Percentiles rank a stretch among this genome's conserved stretches.
These are phyloP conservation scores for Patiria miniata DNA, from an alignment of 35 echinoderm and acorn worm genomes.

Conservation along the genomic window DNA sequence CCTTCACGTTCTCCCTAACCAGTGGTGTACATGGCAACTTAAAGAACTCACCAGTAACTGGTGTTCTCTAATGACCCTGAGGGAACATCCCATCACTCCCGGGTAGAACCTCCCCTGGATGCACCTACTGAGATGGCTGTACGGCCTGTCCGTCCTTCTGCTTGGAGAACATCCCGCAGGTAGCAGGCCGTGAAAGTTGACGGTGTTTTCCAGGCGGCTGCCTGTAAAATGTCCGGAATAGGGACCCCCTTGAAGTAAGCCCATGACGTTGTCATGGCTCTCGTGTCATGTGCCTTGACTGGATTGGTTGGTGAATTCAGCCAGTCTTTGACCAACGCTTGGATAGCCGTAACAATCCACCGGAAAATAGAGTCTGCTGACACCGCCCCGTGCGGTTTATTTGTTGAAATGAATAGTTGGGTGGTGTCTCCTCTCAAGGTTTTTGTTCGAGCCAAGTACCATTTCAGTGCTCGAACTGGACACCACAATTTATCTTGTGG, in stretches of 20 bases:
- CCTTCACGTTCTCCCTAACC: no score
- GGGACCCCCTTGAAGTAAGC: not conserved
- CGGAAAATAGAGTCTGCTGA: not conserved
- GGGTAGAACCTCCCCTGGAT: no score
- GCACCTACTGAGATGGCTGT: no score
- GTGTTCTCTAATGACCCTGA: no score
- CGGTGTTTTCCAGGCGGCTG: constrained; percentile 24
- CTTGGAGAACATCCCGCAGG: constrained; percentile 20
- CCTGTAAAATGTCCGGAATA: constrained; percentile 39
- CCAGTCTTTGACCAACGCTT: not conserved
- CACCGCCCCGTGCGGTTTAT: not conserved
- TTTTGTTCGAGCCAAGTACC: not conserved
- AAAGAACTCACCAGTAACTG: no score
- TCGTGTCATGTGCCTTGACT: not conserved
- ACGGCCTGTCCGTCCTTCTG: no score
- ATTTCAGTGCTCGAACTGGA: not conserved
- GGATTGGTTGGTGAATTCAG: not conserved
- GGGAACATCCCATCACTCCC: no score
- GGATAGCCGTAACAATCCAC: not conserved
- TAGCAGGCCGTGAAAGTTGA: constrained; percentile 49
- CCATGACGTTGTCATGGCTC: not conserved
- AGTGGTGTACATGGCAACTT: no score
- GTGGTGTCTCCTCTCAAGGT: no score
- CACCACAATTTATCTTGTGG: constrained; percentile 11
- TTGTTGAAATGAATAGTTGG: not conserved